Evolutionary conservation across 2,888 invertebrate genomes (phyloP).

Genomic region (Eristalinus sepulchralis): DNA sequence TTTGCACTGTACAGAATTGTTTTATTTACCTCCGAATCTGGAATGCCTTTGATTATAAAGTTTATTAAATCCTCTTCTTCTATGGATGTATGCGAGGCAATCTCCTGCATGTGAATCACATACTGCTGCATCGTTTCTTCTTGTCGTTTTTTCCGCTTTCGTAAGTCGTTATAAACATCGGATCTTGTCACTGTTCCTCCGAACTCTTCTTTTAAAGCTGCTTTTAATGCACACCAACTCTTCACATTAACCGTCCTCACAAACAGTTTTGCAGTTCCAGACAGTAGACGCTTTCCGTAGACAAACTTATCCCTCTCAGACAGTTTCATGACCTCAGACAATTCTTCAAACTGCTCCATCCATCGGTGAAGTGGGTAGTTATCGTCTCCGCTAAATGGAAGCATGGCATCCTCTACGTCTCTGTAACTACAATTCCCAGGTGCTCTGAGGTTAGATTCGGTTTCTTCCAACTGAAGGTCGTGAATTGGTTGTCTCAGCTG

Average conservation of each 20-base stretch:
- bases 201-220: no score
- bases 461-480: neutral
- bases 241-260: no score
- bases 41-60: neutral
- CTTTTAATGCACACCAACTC: no score
- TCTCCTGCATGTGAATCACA: neutral
- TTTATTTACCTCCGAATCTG: neutral
- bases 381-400: neutral
- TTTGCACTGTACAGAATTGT: neutral
- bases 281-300: neutral
- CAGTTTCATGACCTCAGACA: neutral
- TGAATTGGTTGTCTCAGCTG: neutral
- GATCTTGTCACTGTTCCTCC: no score
- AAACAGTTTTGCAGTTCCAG: no score
- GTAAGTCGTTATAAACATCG: no score
- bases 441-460: neutral
- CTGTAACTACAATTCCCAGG: neutral
- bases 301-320: neutral
- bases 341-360: neutral
- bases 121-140: no score
- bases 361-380: neutral
- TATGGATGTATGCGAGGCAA: neutral
- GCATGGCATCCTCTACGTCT: neutral
- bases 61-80: neutral
- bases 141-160: no score